A percentile compares a stretch with the other conserved stretches of the same genome.
phyloP scores from a whole-genome alignment of 2,888 invertebrate species.

The Orthosia cruda region DNA sequence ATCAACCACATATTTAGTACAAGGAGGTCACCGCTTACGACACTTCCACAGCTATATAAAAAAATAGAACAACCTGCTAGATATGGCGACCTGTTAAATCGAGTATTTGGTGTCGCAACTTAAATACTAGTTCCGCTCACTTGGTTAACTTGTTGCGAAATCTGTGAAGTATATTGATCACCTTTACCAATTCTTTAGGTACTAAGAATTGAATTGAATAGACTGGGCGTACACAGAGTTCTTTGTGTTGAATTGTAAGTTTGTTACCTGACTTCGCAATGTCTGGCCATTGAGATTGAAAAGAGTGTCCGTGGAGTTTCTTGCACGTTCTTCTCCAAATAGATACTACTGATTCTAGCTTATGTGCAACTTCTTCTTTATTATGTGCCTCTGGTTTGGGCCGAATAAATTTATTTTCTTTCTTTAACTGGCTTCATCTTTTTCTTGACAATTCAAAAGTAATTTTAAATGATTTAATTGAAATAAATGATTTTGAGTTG shows the following conservation, averaged over 20 bases:
- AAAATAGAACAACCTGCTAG: conserved; percentile 9
- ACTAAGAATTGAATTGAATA: conserved; percentile 1
- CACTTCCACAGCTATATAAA: conserved; percentile 18
- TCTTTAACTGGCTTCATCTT: too few species aligned
- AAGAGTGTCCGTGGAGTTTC: too few species aligned
- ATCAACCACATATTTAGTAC: background rate
- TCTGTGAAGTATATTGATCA: conserved; percentile 31
- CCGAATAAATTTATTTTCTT: too few species aligned
- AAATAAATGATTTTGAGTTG: too few species aligned
- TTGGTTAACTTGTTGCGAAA: conserved; percentile 37
- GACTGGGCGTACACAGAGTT: background rate
- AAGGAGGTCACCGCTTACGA: conserved; percentile 5
- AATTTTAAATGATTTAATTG: too few species aligned
- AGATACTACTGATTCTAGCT: too few species aligned
- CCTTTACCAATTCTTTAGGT: too few species aligned
- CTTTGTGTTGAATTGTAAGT: background rate
- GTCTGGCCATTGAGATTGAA: background rate
- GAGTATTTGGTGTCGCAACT: conserved; percentile 35
- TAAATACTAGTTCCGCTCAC: conserved; percentile 52
- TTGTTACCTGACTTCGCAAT: background rate
- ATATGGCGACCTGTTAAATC: conserved; percentile 34
- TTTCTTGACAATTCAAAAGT: too few species aligned
- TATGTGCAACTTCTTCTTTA: too few species aligned
- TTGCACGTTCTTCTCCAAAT: too few species aligned
- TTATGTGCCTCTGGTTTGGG: too few species aligned